Evolutionary conservation across 2,113 vertebrate genomes (phyloP).

Genomic region (Mus pahari): DNA sequence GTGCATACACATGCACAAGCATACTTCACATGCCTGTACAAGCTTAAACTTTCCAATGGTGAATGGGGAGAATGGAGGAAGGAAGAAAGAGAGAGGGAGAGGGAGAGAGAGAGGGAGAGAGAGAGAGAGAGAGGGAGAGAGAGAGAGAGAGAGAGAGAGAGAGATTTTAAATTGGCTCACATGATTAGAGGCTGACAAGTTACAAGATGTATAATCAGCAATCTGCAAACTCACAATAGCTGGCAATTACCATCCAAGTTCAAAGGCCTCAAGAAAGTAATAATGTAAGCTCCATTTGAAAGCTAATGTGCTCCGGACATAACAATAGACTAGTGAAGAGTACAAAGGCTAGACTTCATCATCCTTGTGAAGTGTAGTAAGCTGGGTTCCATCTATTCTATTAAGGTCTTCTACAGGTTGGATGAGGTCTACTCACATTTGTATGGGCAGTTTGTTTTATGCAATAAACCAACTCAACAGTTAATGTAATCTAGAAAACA

Average conservation of each 20-base stretch:
- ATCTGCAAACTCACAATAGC: neutral
- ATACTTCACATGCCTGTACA: too few species aligned
- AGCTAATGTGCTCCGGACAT: too few species aligned
- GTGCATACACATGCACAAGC: neutral
- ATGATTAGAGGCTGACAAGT: neutral
- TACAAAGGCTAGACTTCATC: neutral
- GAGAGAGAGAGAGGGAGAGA: neutral
- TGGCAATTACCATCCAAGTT: neutral
- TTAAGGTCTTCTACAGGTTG: neutral
- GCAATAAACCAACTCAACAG: neutral
- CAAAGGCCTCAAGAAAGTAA: neutral
- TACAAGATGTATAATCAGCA: neutral
- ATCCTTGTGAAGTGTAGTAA: neutral
- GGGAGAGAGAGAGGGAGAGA: neutral
- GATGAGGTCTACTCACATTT: neutral
- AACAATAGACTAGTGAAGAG: neutral
- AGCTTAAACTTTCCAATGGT: neutral
- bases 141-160: neutral
- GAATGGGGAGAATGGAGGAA: neutral
- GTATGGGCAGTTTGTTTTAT: neutral
- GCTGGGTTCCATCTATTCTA: neutral
- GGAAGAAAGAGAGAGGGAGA: neutral
- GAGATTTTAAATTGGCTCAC: neutral
- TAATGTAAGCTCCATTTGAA: neutral
- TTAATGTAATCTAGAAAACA: neutral